Base-by-base conservation (phyloP, 2,888 invertebrate species). In the Amphipyra tragopoginis region DNA sequence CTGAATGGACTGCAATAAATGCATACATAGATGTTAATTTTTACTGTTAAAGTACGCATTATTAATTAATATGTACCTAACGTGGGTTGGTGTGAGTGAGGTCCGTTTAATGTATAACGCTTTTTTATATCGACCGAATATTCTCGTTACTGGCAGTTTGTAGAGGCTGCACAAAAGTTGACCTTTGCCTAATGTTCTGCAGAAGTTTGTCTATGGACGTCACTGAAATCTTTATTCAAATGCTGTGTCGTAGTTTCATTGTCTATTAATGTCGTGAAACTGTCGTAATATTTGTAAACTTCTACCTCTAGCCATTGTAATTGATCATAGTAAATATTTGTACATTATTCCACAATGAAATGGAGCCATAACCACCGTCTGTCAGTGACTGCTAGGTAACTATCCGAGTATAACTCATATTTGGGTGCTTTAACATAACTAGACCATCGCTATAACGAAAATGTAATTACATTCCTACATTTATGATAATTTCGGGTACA, bases 401-500 rank as follows among this genome's bases (percentile, higher is more conserved):
- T 77, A 68, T 72, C 75, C 57, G 79, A 75, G 79, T 81, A 63
- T 77, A 84, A 81, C 77, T 83, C 79, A 77, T 76, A 65, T 87
- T 88, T 86, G 88, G 91, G 92, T 92, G 91, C 91, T 92, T 87
- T 85, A 70, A 79, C 66, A 72, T 80, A 71, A 75, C 78, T 81
- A 81, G 77, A 78, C 84, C 81, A 84, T 86, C 80, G 73, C 81
- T 83, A 72, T 81, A 72, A 73, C 77, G 80, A 77, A 76, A 82
- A 77, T 80, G 72, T 80, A 81, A 83, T 86, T 86, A 93, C 93
- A 93, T 93, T 93, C 93, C 92, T 92, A 81, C 79, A 80, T 87
- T 80, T 81, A 79, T 80, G 76, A 80, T 80, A 77, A 80, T 77
- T 84, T 86, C 80, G 79, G 72, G 82, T 86, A 86, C 85, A 83